Conservation (phyloP, 2,797 vertebrate genomes). For the Galagoides demidoff region DNA sequence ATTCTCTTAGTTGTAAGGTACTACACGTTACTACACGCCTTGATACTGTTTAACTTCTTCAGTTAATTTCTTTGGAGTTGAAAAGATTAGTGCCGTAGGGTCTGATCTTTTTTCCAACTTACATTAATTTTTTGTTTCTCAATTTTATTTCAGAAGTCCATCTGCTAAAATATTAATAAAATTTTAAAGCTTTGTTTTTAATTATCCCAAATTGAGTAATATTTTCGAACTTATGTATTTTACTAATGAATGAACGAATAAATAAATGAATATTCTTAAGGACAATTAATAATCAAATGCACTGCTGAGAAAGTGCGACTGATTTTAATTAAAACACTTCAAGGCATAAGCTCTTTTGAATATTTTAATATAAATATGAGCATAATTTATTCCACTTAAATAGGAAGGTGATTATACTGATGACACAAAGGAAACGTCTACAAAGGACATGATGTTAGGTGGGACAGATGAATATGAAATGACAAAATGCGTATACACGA, state of each 20-base stretch:
- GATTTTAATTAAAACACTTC: constrained; percentile 55
- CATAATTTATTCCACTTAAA: constrained; percentile 47
- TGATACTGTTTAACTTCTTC: constrained; percentile 46
- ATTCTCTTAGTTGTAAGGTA: constrained; percentile 49
- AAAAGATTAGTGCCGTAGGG: constrained; percentile 55
- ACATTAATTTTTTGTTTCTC: constrained; percentile 37
- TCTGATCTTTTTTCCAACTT: constrained; percentile 41
- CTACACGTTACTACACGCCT: neutral
- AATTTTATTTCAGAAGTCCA: constrained; percentile 61
- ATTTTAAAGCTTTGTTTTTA: constrained; percentile 35
- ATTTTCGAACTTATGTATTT: constrained; percentile 29
- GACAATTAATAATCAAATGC: constrained; percentile 35
- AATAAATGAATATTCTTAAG: constrained; percentile 35
- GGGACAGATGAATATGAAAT: neutral
- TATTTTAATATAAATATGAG: constrained; percentile 46
- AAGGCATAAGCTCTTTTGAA: constrained; percentile 13
- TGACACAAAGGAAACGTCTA: neutral
- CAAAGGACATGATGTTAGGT: neutral
- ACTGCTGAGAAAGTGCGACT: constrained; percentile 42
- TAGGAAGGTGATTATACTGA: constrained; percentile 31
- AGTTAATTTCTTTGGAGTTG: constrained; percentile 67
- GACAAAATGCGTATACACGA: neutral
- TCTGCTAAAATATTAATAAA: constrained; percentile 22
- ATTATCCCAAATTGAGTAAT: neutral
- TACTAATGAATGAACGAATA: neutral